phyloP scores from a whole-genome alignment of 2,797 vertebrate genomes.

The Delichon dasypus region DNA sequence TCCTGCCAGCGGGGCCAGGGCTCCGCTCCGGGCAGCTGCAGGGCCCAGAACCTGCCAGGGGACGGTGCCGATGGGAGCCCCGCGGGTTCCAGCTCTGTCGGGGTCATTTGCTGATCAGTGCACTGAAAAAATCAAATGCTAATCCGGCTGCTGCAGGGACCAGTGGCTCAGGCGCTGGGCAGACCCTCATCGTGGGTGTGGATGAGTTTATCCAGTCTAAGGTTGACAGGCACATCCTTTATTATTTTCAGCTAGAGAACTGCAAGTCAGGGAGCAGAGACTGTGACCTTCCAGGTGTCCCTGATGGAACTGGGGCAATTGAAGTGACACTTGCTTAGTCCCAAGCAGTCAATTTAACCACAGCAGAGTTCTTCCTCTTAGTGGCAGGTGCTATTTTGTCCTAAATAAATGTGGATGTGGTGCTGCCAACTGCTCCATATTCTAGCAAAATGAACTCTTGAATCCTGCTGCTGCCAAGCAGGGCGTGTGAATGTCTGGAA shows the following conservation, averaged over 20 bases:
- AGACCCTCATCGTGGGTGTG: fast-evolving
- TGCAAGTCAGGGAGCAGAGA: background rate
- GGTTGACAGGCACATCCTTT: background rate
- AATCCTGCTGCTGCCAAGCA: background rate
- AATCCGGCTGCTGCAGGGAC: background rate
- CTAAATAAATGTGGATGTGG: background rate
- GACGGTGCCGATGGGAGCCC: background rate
- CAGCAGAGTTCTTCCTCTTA: background rate
- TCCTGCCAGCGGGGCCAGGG: background rate
- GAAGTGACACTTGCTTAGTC: background rate
- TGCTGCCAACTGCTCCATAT: background rate
- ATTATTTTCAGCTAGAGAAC: background rate
- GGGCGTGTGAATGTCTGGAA: background rate
- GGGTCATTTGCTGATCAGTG: background rate
- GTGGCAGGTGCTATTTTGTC: background rate
- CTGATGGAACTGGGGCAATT: background rate
- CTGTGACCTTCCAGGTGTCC: background rate
- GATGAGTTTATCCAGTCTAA: background rate
- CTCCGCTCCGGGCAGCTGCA: background rate
- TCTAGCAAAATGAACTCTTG: background rate
- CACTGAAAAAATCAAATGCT: fast-evolving
- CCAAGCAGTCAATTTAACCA: background rate
- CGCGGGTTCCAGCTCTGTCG: background rate
- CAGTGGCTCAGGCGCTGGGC: fast-evolving
- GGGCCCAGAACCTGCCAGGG: background rate